Conservation (phyloP, 2,797 vertebrate species). For the Apogon talboti region DNA sequence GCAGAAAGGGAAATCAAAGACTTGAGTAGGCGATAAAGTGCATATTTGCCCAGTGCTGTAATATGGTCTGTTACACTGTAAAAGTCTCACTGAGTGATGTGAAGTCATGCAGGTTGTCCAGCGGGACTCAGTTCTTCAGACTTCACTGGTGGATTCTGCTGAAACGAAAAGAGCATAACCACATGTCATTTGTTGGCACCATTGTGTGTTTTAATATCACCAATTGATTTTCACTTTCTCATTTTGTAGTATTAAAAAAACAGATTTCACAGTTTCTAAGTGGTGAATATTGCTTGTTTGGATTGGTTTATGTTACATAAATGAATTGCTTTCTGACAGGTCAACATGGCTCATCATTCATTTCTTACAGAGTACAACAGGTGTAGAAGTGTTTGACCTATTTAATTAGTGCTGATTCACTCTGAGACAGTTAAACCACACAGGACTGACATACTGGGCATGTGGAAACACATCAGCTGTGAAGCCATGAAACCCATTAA, state of each 20-base stretch:
- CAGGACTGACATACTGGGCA: background rate
- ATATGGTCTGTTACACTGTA: slow-evolving; percentile 67
- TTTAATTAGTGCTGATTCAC: background rate
- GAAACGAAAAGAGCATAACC: slow-evolving; percentile 35
- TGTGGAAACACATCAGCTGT: slow-evolving; percentile 5
- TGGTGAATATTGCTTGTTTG: background rate
- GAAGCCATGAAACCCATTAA: slow-evolving; percentile 18
- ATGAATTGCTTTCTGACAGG: background rate
- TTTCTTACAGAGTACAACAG: background rate
- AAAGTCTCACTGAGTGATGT: slow-evolving; percentile 62
- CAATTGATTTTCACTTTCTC: slow-evolving; percentile 18
- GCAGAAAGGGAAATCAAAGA: slow-evolving; percentile 75
- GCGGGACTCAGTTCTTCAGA: slow-evolving; percentile 30
- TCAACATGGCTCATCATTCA: slow-evolving; percentile 4
- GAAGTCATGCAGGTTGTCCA: slow-evolving; percentile 56
- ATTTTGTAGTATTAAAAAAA: background rate
- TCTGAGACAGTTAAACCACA: background rate
- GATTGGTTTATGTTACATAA: slow-evolving; percentile 19
- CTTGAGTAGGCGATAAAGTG: slow-evolving; percentile 76
- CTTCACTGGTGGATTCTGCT: slow-evolving; percentile 38
- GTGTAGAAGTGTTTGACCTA: background rate
- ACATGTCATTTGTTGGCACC: slow-evolving; percentile 36
- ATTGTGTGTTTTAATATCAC: slow-evolving; percentile 40
- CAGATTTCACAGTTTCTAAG: slow-evolving; percentile 9
- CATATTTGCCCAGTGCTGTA: slow-evolving; percentile 78